phyloP scores from a whole-genome alignment of 2,888 invertebrate genomes.

The Papilio elwesi region DNA sequence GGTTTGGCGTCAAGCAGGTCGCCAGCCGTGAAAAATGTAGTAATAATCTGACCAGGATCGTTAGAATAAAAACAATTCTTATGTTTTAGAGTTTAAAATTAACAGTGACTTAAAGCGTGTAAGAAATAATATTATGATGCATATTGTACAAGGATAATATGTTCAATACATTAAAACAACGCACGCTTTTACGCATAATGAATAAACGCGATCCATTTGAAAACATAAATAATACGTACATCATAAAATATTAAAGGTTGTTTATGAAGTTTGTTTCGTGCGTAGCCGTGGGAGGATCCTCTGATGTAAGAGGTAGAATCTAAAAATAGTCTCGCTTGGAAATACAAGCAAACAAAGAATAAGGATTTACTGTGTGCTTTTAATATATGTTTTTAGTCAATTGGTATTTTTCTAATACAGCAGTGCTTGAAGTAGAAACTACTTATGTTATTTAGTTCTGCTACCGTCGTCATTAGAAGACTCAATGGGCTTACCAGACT shows the following conservation, averaged over 20 bases:
- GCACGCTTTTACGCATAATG: background rate
- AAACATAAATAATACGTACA: background rate
- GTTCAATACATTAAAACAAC: background rate
- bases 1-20: too few species aligned
- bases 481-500: too few species aligned
- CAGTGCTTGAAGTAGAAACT: too few species aligned
- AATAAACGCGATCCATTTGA: slow-evolving; percentile 1
- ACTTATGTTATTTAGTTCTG: too few species aligned
- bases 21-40: too few species aligned
- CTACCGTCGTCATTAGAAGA: too few species aligned
- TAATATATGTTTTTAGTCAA: too few species aligned
- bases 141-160: background rate
- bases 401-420: too few species aligned
- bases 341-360: background rate
- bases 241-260: slow-evolving; percentile 31
- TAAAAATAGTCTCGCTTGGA: background rate
- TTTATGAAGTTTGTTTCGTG: slow-evolving; percentile 10
- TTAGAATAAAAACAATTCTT: too few species aligned
- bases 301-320: background rate
- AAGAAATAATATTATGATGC: background rate
- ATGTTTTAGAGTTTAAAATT: too few species aligned
- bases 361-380: background rate
- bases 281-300: slow-evolving; percentile 1
- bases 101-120: background rate
- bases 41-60: too few species aligned